Evolutionary conservation across 2,113 vertebrate species (phyloP), one percentile per base, ranked within the genome.

Genomic region (Rhinolophus ferrumequinum): DNA sequence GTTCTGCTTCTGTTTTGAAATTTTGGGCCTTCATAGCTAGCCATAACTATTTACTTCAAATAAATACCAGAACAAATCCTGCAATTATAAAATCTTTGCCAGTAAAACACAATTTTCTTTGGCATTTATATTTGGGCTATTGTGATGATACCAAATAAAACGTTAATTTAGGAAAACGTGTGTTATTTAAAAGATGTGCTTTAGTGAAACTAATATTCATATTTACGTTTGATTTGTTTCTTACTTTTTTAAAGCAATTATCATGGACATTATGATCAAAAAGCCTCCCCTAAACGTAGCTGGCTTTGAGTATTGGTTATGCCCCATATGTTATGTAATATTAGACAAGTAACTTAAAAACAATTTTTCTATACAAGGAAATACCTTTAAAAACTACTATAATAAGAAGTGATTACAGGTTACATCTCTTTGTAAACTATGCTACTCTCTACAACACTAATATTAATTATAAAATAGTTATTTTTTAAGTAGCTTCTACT

Each of bases 91-190:
- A 41, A 72, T 30, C 16, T 72, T 96, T 95, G 75, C 52, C 54
- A 58, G 13, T 70, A 73, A 90, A 82, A 33, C 26, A 47, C 1
- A 64, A 4, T 47, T 94, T 66, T 50, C 9, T 72, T 75, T 47
- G 50, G 84, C 54, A 21, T 6, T 8, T 91, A 5, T n/a, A 67
- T 89, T 87, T 89, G 18, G 73, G 30, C 4, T 66, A 0, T 72
- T 87, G 50, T n/a, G 19, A 66, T 75, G 38, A 2, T 77, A 66
- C 14, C 58, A 86, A 94, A 90, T 66, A 85, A 94, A 92, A 77
- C 15, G 33, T 58, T 80, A 77, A 24, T 47, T 77, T 56, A 50
- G 62, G 38, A 81, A 89, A 88, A 60, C 1, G 5, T 52, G 10
- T 84, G 14, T 72, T 69, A 81, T 81, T 69, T 77, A 54, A 35